Percentiles rank a stretch among this genome's conserved stretches.
Conservation (phyloP, 2,113 vertebrate genomes). For the Corythornis cristatus region DNA sequence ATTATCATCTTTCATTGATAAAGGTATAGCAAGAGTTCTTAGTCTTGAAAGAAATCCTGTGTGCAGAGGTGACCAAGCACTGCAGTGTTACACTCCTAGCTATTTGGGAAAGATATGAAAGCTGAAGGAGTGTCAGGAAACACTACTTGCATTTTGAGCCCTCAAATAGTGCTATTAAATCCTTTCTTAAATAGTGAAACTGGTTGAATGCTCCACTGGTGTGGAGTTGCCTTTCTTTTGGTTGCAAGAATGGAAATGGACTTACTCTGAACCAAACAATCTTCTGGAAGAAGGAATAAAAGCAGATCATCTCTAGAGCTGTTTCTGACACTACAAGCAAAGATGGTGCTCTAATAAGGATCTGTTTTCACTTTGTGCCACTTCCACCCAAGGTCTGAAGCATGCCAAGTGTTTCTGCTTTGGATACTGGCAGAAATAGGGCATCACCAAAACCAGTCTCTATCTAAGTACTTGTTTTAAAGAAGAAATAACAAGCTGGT, state of each 20-base stretch:
- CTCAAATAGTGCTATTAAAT: neutral
- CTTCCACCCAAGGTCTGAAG: neutral
- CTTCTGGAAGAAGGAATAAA: neutral
- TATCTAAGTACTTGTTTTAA: neutral
- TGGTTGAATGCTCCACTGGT: neutral
- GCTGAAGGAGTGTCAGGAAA: neutral
- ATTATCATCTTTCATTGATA: neutral
- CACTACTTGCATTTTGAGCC: neutral
- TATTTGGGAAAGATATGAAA: neutral
- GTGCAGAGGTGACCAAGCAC: neutral
- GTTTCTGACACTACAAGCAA: neutral
- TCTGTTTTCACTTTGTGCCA: neutral
- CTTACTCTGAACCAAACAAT: neutral
- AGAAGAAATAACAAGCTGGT: neutral
- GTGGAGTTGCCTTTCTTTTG: neutral
- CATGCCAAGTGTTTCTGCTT: neutral
- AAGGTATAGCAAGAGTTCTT: neutral
- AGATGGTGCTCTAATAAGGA: neutral
- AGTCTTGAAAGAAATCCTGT: neutral
- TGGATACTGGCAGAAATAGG: neutral
- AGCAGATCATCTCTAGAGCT: neutral
- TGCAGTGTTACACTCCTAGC: neutral
- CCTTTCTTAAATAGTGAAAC: neutral
- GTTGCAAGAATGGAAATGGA: neutral
- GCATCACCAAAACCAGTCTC: neutral